A percentile compares a stretch with the other conserved stretches of the same genome.
Conservation (phyloP, 2,113 vertebrate species). For the Pyrgilauda ruficollis region DNA sequence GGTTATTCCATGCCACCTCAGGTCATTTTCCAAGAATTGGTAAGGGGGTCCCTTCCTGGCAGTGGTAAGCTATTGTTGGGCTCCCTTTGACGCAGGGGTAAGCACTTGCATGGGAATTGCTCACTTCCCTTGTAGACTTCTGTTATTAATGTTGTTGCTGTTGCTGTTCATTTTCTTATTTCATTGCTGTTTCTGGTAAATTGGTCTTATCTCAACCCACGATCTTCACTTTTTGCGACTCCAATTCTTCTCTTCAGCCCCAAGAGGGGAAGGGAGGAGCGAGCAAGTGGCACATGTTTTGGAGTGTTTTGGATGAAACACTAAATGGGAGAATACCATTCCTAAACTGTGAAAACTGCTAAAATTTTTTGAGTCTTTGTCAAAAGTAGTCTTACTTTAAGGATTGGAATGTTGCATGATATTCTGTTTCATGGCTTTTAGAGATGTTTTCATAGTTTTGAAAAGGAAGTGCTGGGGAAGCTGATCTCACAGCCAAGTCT, state of each 20-base stretch:
- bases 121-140: neutral
- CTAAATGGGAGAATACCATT: neutral
- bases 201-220: neutral
- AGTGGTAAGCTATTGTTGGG: fast-evolving
- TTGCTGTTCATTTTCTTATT: neutral
- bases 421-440: neutral
- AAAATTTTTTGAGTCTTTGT: neutral
- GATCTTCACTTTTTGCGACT: neutral
- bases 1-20: neutral
- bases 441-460: neutral
- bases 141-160: neutral
- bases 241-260: neutral
- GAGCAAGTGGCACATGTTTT: neutral
- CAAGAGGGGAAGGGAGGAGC: neutral
- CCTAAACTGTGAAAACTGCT: neutral
- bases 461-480: neutral
- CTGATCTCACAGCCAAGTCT: neutral
- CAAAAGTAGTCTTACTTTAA: neutral
- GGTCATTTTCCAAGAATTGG: neutral
- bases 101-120: neutral
- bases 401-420: neutral
- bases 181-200: neutral
- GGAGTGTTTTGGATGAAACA: neutral
- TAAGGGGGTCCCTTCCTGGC: neutral
- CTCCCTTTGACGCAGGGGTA: neutral